Conservation (phyloP, 1,140 invertebrate species). For the Homalodisca vitripennis region DNA sequence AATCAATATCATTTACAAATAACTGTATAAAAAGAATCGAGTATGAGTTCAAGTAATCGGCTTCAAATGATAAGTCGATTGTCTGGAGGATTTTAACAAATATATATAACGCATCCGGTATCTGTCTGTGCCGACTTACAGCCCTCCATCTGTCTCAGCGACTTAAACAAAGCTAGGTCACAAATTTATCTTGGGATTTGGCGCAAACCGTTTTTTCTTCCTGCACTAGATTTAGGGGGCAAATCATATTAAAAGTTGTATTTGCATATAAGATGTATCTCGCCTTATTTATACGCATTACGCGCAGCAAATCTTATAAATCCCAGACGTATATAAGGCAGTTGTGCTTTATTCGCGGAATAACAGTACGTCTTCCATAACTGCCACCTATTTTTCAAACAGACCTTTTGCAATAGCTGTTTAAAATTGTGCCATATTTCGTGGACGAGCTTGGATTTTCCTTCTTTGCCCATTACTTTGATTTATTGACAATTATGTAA, state of each 20-base stretch:
- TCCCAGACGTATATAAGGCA: constrained; percentile 18
- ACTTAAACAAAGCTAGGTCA: constrained; percentile 11
- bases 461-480: no score
- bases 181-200: constrained; percentile 6
- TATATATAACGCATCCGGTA: constrained; percentile 7
- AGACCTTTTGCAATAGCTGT: constrained; percentile 14
- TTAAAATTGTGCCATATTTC: constrained; percentile 15
- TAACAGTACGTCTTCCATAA: constrained; percentile 13
- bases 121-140: neutral
- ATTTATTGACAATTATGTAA: no score
- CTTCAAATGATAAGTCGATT: no score
- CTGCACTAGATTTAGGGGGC: constrained; percentile 14
- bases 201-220: constrained; percentile 4
- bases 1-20: no score
- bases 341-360: constrained; percentile 11
- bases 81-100: no score
- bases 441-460: neutral
- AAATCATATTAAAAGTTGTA: constrained; percentile 25
- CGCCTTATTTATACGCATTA: constrained; percentile 23
- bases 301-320: constrained; percentile 2
- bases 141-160: neutral
- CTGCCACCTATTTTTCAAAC: constrained; percentile 12
- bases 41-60: no score
- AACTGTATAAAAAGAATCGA: no score
- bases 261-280: constrained; percentile 20